A percentile compares a stretch with the other conserved stretches of the same genome.
phyloP scores from a whole-genome alignment of 1,140 invertebrate species.

The Ostrea denselamellosa region DNA sequence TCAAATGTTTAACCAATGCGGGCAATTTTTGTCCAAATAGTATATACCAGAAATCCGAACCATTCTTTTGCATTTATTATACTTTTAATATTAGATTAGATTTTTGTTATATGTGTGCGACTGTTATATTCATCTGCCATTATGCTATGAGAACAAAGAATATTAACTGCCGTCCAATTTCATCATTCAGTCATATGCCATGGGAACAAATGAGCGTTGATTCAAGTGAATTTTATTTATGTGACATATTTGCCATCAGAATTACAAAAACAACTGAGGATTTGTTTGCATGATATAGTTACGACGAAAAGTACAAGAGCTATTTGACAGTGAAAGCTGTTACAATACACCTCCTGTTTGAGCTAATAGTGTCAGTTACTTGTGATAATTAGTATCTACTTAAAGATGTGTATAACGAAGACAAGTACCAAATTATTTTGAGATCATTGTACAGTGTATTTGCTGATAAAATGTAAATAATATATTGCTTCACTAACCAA shows the following conservation, averaged over 20 bases:
- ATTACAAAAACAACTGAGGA: neutral
- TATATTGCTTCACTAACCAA: constrained; percentile 21
- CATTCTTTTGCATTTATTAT: constrained; percentile 40
- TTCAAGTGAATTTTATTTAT: neutral
- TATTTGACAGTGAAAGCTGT: neutral
- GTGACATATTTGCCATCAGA: neutral
- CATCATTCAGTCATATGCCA: constrained; percentile 16
- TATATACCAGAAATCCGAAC: constrained; percentile 39
- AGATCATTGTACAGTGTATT: neutral
- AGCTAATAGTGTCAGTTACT: neutral
- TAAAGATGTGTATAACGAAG: neutral
- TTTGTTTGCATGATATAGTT: too few relatives aligned
- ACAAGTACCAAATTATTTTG: neutral
- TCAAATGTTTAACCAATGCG: constrained; percentile 30
- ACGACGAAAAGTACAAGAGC: too few relatives aligned
- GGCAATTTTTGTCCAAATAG: constrained; percentile 17
- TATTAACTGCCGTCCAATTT: constrained; percentile 27
- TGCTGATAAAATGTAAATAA: constrained; percentile 17
- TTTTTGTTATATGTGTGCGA: constrained; percentile 1
- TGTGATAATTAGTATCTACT: neutral
- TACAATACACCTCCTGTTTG: neutral
- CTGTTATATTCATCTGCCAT: neutral
- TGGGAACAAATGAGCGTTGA: neutral
- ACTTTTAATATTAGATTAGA: constrained; percentile 20
- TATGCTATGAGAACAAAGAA: constrained; percentile 27